Conservation (phyloP, 2,797 vertebrate species). For the Lemur catta region DNA sequence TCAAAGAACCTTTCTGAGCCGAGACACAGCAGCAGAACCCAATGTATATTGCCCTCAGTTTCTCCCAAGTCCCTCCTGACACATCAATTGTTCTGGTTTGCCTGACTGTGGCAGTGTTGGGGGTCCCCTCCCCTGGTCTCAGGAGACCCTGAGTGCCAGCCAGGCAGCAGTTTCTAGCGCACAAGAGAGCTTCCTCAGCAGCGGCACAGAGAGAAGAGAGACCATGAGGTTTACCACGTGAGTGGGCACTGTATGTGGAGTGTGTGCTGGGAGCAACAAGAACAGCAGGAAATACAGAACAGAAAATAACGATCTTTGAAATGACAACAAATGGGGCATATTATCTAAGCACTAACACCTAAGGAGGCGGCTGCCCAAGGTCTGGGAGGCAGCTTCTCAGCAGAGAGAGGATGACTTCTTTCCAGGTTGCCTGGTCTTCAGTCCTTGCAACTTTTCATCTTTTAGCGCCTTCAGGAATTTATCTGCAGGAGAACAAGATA, state of each 20-base stretch:
- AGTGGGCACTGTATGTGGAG: constrained; percentile 43
- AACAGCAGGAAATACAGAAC: constrained; percentile 64
- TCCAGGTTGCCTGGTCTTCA: constrained; percentile 76
- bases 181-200: not conserved
- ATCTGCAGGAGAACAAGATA: constrained; percentile 79
- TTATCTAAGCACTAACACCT: constrained; percentile 74
- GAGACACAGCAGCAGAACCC: not conserved
- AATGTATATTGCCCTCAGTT: not conserved
- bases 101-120: not conserved
- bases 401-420: constrained; percentile 71
- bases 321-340: constrained; percentile 60
- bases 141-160: not conserved
- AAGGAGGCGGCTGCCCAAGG: constrained; percentile 43
- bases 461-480: constrained; percentile 80
- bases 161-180: not conserved
- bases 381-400: constrained; percentile 56
- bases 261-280: constrained; percentile 34
- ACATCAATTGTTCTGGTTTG: not conserved
- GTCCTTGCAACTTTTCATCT: constrained; percentile 81
- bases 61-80: not conserved
- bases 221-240: not conserved
- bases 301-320: constrained; percentile 75
- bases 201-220: constrained; percentile 30
- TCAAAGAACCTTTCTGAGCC: constrained; percentile 1
- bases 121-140: not conserved